Percentiles rank a stretch among this genome's conserved stretches.
Evolutionary conservation across 2,797 vertebrate genomes (phyloP).

Genomic region (Bradypodion ventrale): DNA sequence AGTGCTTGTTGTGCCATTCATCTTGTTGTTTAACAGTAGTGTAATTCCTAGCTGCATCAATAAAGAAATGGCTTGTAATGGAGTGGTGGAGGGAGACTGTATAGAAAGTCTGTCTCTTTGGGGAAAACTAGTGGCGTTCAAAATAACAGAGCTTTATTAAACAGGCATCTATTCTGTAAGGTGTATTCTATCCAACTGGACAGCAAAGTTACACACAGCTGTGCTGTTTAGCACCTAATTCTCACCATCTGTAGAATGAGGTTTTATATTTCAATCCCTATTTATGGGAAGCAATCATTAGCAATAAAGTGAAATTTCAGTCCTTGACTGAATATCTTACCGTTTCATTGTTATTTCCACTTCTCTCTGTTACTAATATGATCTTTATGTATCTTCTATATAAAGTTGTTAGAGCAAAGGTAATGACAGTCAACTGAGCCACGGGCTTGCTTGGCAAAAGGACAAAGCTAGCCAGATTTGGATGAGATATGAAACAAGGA

Average conservation of each 20-base stretch:
- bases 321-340: slow-evolving; percentile 1
- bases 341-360: background rate
- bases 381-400: slow-evolving; percentile 15
- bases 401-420: background rate
- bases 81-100: background rate
- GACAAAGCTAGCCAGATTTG: slow-evolving; percentile 1
- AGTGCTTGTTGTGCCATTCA: slow-evolving; percentile 39
- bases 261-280: slow-evolving; percentile 28
- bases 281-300: slow-evolving; percentile 33
- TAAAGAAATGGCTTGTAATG: slow-evolving; percentile 44
- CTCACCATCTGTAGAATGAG: slow-evolving; percentile 22
- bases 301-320: slow-evolving; percentile 20
- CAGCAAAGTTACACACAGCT: slow-evolving; percentile 34
- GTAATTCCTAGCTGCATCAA: slow-evolving; percentile 41
- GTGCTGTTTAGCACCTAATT: slow-evolving; percentile 37
- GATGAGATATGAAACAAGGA: slow-evolving; percentile 20
- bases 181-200: slow-evolving; percentile 26
- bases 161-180: slow-evolving; percentile 43
- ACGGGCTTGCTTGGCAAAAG: background rate
- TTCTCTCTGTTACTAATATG: slow-evolving; percentile 11
- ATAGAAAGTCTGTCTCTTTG: slow-evolving; percentile 4
- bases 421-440: background rate
- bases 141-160: slow-evolving; percentile 51
- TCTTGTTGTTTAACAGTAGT: slow-evolving; percentile 13
- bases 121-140: slow-evolving; percentile 37